Base-by-base conservation (phyloP, 2,113 vertebrate genomes). In the Corythoichthys haematopterus region DNA sequence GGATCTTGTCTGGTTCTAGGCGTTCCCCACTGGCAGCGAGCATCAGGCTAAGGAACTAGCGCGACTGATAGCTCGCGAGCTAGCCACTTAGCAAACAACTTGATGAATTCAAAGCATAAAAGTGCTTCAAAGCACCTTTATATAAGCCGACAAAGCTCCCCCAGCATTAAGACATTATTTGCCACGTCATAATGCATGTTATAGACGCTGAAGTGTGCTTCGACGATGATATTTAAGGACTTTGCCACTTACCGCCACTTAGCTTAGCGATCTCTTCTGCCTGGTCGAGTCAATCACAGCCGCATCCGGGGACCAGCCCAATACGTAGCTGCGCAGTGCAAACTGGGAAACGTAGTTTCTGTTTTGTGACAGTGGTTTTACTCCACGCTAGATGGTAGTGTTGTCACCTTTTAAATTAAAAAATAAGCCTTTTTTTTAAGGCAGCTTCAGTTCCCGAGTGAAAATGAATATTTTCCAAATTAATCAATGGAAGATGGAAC, bases 221-320 rank as follows among this genome's bases (percentile, higher is more conserved):
- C 52, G 72, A 62, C 8, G 3, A 14, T 46, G 2, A 73, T 56
- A 50, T 69, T 75, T 20, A 69, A 80, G 76, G 33, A 70, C 75
- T 87, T 78, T 38, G 65, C 73, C 68, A 90, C 88, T 88, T 87
- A 89, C 86, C 87, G 87, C 88, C 88, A 88, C 86, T 87, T 79
- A 71, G 76, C 83, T 88, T 43, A 79, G 76, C 78, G 84, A 79
- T 84, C 79, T 84, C 83, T 82, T 87, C 87, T 81, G 80, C 80
- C 74, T 86, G 68, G 86, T 84, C 63, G 76, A 84, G 80, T 87
- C 88, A 89, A 80, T 88, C 87, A 88, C 86, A 88, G 83, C 83
- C 81, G 88, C 88, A 91, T 91, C 90, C 89, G 90, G 90, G 89
- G 87, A 90, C 82, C 81, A 84, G 86, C 71, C 79, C 81, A 46